Percentiles rank a stretch among this genome's conserved stretches.
These are phyloP conservation scores for Actinia equina DNA, from an alignment of 64 coral and sea anemone genomes.

Conservation along the genomic window DNA sequence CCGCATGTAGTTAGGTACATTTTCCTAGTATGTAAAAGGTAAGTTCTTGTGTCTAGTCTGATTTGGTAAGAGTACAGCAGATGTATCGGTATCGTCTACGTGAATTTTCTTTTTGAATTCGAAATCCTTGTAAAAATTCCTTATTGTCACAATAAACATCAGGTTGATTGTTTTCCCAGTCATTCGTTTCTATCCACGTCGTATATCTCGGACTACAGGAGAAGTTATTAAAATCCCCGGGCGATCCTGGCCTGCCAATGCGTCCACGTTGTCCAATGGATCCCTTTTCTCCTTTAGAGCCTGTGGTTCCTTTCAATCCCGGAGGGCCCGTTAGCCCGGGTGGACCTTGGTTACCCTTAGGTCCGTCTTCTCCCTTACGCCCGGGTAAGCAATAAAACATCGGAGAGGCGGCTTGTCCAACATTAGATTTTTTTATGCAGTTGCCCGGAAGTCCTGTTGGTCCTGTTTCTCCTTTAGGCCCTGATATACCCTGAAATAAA, in stretches of 20 bases:
- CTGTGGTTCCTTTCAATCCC: constrained; percentile 38
- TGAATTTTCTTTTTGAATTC: constrained; percentile 36
- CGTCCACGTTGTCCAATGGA: constrained; percentile 44
- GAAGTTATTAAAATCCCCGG: constrained; percentile 61
- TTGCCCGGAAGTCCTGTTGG: constrained; percentile 62
- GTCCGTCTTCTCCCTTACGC: constrained; percentile 41
- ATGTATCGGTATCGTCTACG: constrained; percentile 64
- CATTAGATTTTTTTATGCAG: constrained; percentile 49
- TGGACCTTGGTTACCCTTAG: constrained; percentile 49
- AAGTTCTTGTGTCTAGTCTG: background rate
- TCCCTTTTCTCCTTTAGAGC: constrained; percentile 50
- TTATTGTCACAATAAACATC: constrained; percentile 75
- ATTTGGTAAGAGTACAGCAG: constrained; percentile 56
- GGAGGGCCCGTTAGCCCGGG: constrained; percentile 16
- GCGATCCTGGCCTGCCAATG: constrained; percentile 48
- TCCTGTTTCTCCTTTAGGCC: constrained; percentile 45
- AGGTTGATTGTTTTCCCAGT: constrained; percentile 43
- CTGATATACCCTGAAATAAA: constrained; percentile 43
- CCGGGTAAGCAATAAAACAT: constrained; percentile 60
- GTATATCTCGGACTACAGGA: constrained; percentile 61
- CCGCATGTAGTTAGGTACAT: background rate
- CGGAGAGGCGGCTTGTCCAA: constrained; percentile 15
- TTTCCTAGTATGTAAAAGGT: background rate
- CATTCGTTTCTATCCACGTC: constrained; percentile 33
- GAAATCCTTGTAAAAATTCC: constrained; percentile 85